A percentile compares a stretch with the other conserved stretches of the same genome.
Conservation (phyloP, 2,888 invertebrate genomes). For the Drosophila neotestacea region DNA sequence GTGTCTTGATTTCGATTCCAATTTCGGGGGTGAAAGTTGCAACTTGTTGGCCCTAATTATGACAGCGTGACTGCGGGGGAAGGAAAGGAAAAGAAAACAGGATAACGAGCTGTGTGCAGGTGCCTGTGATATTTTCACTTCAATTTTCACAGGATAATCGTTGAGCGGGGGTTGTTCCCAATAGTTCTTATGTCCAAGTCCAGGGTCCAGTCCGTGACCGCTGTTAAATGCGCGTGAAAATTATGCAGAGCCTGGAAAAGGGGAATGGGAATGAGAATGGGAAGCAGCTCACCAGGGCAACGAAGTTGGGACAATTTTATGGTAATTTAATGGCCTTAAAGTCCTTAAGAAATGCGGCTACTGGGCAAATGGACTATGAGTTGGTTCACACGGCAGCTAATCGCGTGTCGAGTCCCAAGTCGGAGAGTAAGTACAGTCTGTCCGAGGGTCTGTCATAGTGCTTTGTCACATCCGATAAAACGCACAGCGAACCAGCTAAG, state of each 20-base stretch:
- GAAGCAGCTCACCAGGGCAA: conserved; percentile 60
- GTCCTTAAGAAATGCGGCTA: conserved; percentile 29
- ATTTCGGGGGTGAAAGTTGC: conserved; percentile 65
- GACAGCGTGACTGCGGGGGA: conserved; percentile 41
- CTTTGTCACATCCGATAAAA: conserved; percentile 65
- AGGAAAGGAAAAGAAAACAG: conserved; percentile 12
- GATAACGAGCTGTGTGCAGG: conserved; percentile 57
- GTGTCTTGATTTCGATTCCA: conserved; percentile 58
- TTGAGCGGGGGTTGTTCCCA: conserved; percentile 29
- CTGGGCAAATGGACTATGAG: conserved; percentile 28
- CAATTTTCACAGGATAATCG: conserved; percentile 59
- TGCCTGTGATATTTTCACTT: conserved; percentile 42
- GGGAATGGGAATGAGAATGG: conserved; percentile 1
- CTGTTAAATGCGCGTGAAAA: conserved; percentile 67
- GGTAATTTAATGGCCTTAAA: conserved; percentile 64
- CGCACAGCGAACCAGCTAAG: conserved; percentile 5
- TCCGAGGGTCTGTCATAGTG: conserved; percentile 27
- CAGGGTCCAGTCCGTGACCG: conserved; percentile 30
- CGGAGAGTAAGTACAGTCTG: conserved; percentile 28
- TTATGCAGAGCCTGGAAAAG: conserved; percentile 61
- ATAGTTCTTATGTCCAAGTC: neutral
- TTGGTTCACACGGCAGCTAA: conserved; percentile 57
- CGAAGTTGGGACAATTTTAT: conserved; percentile 55
- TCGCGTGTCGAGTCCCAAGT: conserved; percentile 27
- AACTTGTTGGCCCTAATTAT: conserved; percentile 58